phyloP scores from a whole-genome alignment of 2,888 invertebrate species.

The Megastigmus dorsalis region DNA sequence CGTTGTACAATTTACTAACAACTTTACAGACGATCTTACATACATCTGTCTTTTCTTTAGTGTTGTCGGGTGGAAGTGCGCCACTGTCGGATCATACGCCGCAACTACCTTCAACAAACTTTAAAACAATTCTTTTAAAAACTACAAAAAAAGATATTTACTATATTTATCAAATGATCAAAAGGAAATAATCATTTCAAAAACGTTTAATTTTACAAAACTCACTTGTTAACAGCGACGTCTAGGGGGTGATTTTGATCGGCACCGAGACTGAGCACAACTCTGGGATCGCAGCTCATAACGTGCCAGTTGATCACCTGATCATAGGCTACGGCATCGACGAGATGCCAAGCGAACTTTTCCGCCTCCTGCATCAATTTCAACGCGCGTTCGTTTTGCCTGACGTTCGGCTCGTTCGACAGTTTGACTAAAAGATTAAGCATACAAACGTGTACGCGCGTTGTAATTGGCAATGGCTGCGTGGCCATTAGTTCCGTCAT shows the following conservation, averaged over 20 bases:
- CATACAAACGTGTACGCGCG: conserved; percentile 79
- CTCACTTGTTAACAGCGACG: conserved; percentile 78
- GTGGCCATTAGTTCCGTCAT: conserved; percentile 74
- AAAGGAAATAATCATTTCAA: neutral
- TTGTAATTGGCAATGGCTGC: conserved; percentile 72
- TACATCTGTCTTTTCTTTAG: conserved; percentile 79
- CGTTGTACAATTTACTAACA: conserved; percentile 77
- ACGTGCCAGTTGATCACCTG: conserved; percentile 85
- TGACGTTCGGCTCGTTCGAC: conserved; percentile 82
- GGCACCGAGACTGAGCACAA: conserved; percentile 76
- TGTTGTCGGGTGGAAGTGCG: conserved; percentile 74
- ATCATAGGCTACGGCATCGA: conserved; percentile 80
- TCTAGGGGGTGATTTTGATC: conserved; percentile 77
- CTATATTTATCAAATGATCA: neutral
- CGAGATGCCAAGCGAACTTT: conserved; percentile 80
- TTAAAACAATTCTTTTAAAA: conserved; percentile 55
- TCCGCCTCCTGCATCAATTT: conserved; percentile 78
- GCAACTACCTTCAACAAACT: conserved; percentile 80
- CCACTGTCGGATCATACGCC: conserved; percentile 75
- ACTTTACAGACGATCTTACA: conserved; percentile 78
- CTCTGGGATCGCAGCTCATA: conserved; percentile 82
- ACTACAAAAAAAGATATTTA: neutral
- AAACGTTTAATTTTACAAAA: conserved; percentile 10
- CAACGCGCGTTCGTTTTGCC: conserved; percentile 75
- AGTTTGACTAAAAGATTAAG: conserved; percentile 83